A percentile compares a stretch with the other conserved stretches of the same genome.
Evolutionary conservation across 2,113 vertebrate genomes (phyloP).

Genomic region (Mesoclemmys tuberculata): DNA sequence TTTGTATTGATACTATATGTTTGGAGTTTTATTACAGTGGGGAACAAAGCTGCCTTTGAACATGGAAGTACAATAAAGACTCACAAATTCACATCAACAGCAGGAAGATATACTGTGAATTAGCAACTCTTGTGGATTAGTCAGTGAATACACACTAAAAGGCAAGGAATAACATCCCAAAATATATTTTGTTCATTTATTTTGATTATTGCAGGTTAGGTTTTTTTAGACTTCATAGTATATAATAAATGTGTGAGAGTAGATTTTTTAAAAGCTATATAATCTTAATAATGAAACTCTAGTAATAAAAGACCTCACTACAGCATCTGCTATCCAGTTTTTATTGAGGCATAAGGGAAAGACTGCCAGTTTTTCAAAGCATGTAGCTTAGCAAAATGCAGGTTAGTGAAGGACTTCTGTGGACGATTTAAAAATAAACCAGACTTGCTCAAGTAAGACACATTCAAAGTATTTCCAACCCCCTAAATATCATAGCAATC

Average conservation of each 20-base stretch:
- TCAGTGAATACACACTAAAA: background rate
- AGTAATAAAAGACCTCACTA: background rate
- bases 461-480: background rate
- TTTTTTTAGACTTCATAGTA: background rate
- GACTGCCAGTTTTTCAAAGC: background rate
- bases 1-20: background rate
- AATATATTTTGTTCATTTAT: background rate
- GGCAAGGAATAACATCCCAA: background rate
- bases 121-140: background rate
- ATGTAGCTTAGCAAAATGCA: background rate
- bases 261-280: background rate
- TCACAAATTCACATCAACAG: background rate
- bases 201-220: background rate
- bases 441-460: background rate
- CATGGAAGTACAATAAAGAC: background rate
- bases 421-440: background rate
- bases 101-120: background rate
- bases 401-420: background rate
- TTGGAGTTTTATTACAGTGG: background rate
- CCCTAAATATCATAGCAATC: background rate
- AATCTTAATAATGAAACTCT: background rate
- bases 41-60: background rate
- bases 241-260: background rate
- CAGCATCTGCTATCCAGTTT: background rate
- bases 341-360: background rate